Conservation (phyloP, 2,888 invertebrate genomes). For the Sturmia bella region DNA sequence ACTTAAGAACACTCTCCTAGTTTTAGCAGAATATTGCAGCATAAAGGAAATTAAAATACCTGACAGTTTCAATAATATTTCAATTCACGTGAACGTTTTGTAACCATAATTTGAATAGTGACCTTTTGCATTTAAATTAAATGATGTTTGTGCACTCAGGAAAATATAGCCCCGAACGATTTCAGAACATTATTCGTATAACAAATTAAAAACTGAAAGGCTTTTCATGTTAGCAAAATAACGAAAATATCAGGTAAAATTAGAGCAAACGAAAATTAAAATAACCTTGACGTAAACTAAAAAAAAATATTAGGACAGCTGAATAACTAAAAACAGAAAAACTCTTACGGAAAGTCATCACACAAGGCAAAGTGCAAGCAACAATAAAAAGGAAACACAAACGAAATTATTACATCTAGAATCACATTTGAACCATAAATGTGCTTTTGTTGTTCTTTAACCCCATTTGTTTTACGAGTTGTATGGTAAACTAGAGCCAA, state of each 20-base stretch:
- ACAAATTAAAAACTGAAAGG: not conserved
- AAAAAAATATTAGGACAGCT: too few species aligned
- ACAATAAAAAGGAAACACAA: slow-evolving; percentile 30
- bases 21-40: too few species aligned
- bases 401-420: slow-evolving; percentile 4
- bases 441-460: slow-evolving; percentile 8
- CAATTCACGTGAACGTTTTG: too few species aligned
- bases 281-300: slow-evolving; percentile 59
- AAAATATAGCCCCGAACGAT: too few species aligned
- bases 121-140: too few species aligned
- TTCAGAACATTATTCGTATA: too few species aligned
- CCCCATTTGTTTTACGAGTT: not conserved
- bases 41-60: too few species aligned
- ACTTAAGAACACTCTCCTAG: too few species aligned
- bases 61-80: too few species aligned
- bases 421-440: slow-evolving; percentile 24
- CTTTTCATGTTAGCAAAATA: not conserved
- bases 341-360: not conserved
- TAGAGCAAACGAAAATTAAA: not conserved
- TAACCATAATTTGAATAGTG: too few species aligned
- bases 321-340: not conserved
- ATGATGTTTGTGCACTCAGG: too few species aligned
- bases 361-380: slow-evolving; percentile 23
- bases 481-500: slow-evolving; percentile 26
- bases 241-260: not conserved